phyloP scores from a whole-genome alignment of 2,113 vertebrate species.

The Tenebrosternarchus preto region DNA sequence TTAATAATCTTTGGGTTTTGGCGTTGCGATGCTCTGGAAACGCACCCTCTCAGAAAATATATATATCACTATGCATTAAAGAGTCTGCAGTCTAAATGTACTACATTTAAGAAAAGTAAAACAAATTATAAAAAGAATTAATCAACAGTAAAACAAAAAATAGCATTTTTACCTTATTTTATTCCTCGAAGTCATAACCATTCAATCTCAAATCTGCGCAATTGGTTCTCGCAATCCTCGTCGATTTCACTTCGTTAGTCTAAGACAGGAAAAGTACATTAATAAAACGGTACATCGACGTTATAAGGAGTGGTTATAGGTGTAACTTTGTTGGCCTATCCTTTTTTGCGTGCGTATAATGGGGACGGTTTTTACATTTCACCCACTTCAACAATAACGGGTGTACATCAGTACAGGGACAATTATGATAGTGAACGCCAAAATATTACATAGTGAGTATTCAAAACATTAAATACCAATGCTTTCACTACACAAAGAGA shows the following conservation, averaged over 20 bases:
- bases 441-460: neutral
- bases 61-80: too few relatives aligned
- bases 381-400: constrained; percentile 4
- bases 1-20: too few relatives aligned
- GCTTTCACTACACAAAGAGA: too few relatives aligned
- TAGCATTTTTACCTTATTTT: constrained; percentile 25
- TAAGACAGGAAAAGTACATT: neutral
- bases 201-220: neutral
- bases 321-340: neutral
- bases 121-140: too few relatives aligned
- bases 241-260: neutral
- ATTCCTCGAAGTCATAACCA: constrained; percentile 36
- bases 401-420: neutral
- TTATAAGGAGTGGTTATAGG: constrained; percentile 23
- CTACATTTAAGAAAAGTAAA: too few relatives aligned
- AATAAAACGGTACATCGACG: constrained; percentile 18
- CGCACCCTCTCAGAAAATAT: too few relatives aligned
- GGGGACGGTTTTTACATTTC: neutral
- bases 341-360: neutral
- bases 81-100: too few relatives aligned
- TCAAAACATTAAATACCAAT: too few relatives aligned
- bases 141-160: too few relatives aligned
- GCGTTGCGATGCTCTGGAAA: too few relatives aligned
- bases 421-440: neutral
- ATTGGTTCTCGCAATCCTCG: neutral